Conservation (phyloP, 2,888 invertebrate genomes). For the Epicampocera succincta region DNA sequence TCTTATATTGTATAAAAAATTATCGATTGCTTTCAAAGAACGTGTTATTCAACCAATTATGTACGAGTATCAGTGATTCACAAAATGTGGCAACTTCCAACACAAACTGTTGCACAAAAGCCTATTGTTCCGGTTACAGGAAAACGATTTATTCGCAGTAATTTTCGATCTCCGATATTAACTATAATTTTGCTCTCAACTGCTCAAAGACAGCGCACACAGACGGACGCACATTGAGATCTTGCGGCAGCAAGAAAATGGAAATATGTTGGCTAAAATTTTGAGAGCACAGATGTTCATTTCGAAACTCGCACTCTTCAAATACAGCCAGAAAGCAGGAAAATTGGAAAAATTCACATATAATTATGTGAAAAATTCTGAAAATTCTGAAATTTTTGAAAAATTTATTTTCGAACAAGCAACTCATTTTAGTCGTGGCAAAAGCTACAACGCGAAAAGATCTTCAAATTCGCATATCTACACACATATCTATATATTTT, state of each 20-base stretch:
- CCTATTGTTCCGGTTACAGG: too few species aligned
- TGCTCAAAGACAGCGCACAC: too few species aligned
- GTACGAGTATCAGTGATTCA: too few species aligned
- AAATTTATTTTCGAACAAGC: constrained; percentile 24
- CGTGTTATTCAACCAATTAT: too few species aligned
- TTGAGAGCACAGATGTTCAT: constrained; percentile 64
- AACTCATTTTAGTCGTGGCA: constrained; percentile 74
- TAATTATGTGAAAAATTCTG: constrained; percentile 1
- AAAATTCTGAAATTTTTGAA: constrained; percentile 58
- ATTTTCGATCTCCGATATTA: too few species aligned
- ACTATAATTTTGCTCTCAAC: too few species aligned
- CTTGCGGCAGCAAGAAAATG: constrained; percentile 66
- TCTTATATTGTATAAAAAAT: too few species aligned
- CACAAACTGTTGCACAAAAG: too few species aligned
- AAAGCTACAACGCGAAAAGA: constrained; percentile 75
- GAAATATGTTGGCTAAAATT: constrained; percentile 64
- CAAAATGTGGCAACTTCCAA: too few species aligned
- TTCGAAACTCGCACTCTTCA: constrained; percentile 50
- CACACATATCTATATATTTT: too few species aligned
- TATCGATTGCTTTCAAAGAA: too few species aligned
- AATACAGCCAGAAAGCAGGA: constrained; percentile 13
- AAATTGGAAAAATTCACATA: constrained; percentile 41
- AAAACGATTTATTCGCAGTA: too few species aligned
- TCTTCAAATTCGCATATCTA: constrained; percentile 14
- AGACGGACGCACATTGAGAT: not conserved